Base-by-base conservation (phyloP, 2,888 invertebrate genomes). In the Bibio marci region DNA sequence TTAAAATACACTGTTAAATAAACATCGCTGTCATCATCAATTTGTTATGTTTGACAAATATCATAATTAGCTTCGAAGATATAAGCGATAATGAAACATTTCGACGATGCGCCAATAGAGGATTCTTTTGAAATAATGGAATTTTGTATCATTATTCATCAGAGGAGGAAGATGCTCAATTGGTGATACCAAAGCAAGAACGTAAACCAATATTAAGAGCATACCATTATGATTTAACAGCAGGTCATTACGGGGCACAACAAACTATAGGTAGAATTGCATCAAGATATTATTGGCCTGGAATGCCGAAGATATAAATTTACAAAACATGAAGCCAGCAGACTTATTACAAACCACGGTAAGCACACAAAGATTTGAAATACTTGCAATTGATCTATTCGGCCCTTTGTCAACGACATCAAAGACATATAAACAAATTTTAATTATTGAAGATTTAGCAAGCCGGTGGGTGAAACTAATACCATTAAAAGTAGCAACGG, bases 281-380 rank as follows among this genome's bases (percentile, higher is more conserved):
- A 0, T 17, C 14, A 1, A 35, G 48, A 1, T 53, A 49, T 26
- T 52, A 43, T 37, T 55, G 50, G 50, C 37, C 37, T 5, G 49
- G 49, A 0, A 11, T 58, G 54, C 39, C 54, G 55, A 36, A 19
- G 47, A 4, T 55, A 54, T 34, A 56, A 55, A 41, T 44, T 48
- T 2, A 43, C 27, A 0, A 56, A 57, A 30, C 37, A n/a, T 45
- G 5, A 56, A 55, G 35, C 56, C 57, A 1, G 47, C 52, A 0
- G 55, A 54, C 0, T 32, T 55, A 2, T 30, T 56, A 0, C 51
- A 52, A 18, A 55, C 55, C 0, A 46, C 52, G 0, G 56, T 52
- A 26, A 37, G 26, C 11, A 17, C 10, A 19, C 37, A 35, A 56
- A 11, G 28, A 28, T 28, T 28, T 11, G 28, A 57, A 43, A 47